phyloP scores from a whole-genome alignment of 2,888 invertebrate species.

The Tenthredo mesomela region DNA sequence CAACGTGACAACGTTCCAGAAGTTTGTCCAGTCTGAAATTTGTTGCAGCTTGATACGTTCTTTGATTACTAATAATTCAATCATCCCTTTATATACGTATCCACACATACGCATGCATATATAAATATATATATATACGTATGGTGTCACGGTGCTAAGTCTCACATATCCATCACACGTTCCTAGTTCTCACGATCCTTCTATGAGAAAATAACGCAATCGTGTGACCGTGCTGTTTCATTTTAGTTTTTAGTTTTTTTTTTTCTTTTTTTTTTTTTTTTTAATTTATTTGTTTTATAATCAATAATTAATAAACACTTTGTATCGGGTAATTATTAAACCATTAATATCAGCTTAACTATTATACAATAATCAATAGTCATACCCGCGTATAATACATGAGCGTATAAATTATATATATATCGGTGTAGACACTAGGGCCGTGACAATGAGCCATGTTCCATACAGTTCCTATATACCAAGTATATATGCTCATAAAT shows the following conservation, averaged over 20 bases:
- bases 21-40: not conserved
- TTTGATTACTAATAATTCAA: conserved; percentile 7
- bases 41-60: not conserved
- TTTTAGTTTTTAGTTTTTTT: not conserved
- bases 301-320: not conserved
- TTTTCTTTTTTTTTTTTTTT: not conserved
- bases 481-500: not conserved
- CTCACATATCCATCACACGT: conserved; percentile 32
- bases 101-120: not conserved
- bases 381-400: not conserved
- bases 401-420: not conserved
- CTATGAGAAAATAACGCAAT: conserved; percentile 43
- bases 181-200: conserved; percentile 42
- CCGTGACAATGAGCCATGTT: conserved; percentile 12
- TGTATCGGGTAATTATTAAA: not conserved
- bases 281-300: not conserved
- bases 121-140: not conserved
- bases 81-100: not conserved
- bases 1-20: not conserved
- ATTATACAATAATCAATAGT: not conserved
- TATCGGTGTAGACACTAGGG: not conserved
- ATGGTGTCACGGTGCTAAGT: not conserved
- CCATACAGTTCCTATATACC: no score
- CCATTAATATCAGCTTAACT: not conserved
- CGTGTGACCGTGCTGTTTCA: not conserved